Conservation (phyloP, 2,113 vertebrate species). For the Oryzias javanicus region DNA sequence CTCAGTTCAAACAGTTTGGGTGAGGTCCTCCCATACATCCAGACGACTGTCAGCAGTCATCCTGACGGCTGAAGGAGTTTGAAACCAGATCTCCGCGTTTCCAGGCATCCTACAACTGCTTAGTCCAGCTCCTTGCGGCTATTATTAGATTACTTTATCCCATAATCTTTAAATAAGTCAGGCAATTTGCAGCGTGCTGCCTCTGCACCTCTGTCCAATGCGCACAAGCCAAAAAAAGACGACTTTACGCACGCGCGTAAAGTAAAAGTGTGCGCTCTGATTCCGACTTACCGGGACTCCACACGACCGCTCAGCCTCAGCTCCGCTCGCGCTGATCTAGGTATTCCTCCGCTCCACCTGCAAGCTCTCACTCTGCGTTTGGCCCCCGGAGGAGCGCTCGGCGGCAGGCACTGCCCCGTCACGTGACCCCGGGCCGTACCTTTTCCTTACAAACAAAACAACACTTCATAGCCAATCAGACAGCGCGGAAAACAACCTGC, state of each 20-base stretch:
- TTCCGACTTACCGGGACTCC: constrained; percentile 37
- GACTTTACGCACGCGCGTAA: no score
- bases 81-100: constrained; percentile 22
- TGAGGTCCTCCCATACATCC: no score
- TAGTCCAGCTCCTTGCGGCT: constrained; percentile 28
- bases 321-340: no score
- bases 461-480: constrained; percentile 12
- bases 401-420: constrained; percentile 21
- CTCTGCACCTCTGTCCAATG: constrained; percentile 16
- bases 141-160: constrained; percentile 61
- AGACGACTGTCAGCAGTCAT: no score
- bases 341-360: constrained; percentile 49
- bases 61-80: no score
- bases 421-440: constrained; percentile 43
- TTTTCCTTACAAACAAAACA: constrained; percentile 8
- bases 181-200: constrained; percentile 17
- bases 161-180: constrained; percentile 54
- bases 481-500: neutral
- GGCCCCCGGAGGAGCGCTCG: constrained; percentile 32
- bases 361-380: constrained; percentile 27
- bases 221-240: constrained; percentile 2
- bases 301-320: neutral
- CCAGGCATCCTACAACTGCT: constrained; percentile 34
- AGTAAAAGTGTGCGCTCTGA: no score
- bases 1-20: no score